Evolutionary conservation across 2,113 vertebrate species (phyloP).

Genomic region (Zapus hudsonius): DNA sequence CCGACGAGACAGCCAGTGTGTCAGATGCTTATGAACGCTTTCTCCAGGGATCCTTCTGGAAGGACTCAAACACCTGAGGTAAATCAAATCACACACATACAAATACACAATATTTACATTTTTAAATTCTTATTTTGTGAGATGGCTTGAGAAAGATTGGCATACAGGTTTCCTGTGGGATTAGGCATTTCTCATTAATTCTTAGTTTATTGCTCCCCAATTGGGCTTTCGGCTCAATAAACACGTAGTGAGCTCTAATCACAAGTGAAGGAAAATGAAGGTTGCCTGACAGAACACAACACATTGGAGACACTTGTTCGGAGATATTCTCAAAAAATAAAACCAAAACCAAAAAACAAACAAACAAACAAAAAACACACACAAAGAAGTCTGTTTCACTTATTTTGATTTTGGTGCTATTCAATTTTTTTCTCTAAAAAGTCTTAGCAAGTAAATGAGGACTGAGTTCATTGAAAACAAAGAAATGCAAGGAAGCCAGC

Average conservation of each 20-base stretch:
- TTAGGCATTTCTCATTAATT: conserved; percentile 40
- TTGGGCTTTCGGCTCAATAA: conserved; percentile 59
- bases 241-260: conserved; percentile 47
- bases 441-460: conserved; percentile 74
- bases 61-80: conserved; percentile 58
- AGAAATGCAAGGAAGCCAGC: conserved; percentile 50
- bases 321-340: conserved; percentile 69
- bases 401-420: conserved; percentile 71
- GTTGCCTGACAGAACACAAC: conserved; percentile 58
- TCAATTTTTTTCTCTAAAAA: conserved; percentile 82
- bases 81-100: conserved; percentile 48
- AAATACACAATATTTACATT: conserved; percentile 61
- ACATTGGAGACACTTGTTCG: conserved; percentile 51
- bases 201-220: conserved; percentile 52
- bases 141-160: conserved; percentile 68
- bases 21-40: conserved; percentile 13
- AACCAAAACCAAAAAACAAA: too few species aligned
- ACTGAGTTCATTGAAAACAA: conserved; percentile 60
- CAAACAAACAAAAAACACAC: too few species aligned
- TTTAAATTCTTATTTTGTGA: conserved; percentile 69
- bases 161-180: conserved; percentile 55
- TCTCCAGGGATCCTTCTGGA: conserved; percentile 45
- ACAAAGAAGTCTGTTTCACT: conserved; percentile 68
- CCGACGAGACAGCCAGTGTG: background rate
- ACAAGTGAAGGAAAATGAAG: conserved; percentile 62